Evolutionary conservation across 1,140 invertebrate species (phyloP).

Genomic region (Sitobion miscanthi): DNA sequence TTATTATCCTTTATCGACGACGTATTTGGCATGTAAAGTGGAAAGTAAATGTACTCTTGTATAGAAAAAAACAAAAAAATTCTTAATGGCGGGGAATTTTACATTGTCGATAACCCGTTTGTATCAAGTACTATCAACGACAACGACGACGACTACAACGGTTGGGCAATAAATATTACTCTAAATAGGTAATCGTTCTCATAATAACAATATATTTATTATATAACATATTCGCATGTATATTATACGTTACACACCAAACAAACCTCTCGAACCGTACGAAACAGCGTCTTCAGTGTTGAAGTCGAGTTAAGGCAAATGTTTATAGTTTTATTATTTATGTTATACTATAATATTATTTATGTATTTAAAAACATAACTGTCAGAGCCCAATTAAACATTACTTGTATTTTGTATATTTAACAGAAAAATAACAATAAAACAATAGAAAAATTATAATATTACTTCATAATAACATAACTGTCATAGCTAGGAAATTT

Average conservation of each 20-base stretch:
- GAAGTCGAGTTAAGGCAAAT: too few species aligned
- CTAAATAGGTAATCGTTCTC: not conserved
- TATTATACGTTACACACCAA: not conserved
- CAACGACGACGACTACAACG: not conserved
- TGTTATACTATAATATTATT: too few species aligned
- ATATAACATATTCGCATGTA: not conserved
- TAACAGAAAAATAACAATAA: too few species aligned
- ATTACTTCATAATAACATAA: too few species aligned
- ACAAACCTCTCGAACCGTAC: not conserved
- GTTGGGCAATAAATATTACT: constrained; percentile 14
- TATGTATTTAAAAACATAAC: too few species aligned
- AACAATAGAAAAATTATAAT: too few species aligned
- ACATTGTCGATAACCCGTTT: constrained; percentile 21
- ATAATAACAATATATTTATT: not conserved
- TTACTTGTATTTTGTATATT: too few species aligned
- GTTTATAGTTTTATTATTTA: too few species aligned
- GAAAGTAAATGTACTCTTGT: not conserved
- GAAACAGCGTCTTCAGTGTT: too few species aligned
- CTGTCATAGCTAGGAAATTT: too few species aligned
- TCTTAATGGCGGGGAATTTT: not conserved
- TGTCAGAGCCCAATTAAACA: too few species aligned
- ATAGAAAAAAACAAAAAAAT: not conserved
- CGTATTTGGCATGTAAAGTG: not conserved
- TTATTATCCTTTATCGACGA: constrained; percentile 23
- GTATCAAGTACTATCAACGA: not conserved